Conservation (phyloP, 2,888 invertebrate species). For the Sinopyrophorus schimmeli region DNA sequence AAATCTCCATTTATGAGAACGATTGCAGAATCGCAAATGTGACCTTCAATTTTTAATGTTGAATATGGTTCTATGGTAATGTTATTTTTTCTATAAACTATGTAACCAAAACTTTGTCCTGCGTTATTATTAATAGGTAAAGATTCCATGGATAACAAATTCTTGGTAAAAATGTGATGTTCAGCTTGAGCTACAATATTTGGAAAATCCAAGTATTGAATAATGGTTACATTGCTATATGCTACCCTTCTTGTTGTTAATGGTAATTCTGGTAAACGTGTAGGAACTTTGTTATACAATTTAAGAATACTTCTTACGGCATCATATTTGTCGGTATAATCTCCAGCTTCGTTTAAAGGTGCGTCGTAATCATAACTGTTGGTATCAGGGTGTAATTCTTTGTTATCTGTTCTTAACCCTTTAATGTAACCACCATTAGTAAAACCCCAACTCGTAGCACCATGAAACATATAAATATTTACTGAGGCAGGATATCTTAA, state of each 20-base stretch:
- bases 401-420: conserved; percentile 38
- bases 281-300: conserved; percentile 48
- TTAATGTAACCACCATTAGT: conserved; percentile 50
- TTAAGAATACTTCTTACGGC: conserved; percentile 63
- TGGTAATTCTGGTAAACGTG: conserved; percentile 65
- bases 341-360: conserved; percentile 85
- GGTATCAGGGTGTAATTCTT: conserved; percentile 49
- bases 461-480: conserved; percentile 91
- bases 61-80: conserved; percentile 43
- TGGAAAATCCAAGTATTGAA: conserved; percentile 61
- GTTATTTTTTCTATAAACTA: conserved; percentile 57
- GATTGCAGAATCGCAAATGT: conserved; percentile 59
- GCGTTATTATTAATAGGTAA: conserved; percentile 63
- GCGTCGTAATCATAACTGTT: conserved; percentile 70
- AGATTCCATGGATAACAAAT: conserved; percentile 39
- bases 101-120: conserved; percentile 62
- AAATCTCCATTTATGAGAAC: conserved; percentile 56
- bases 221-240: conserved; percentile 73
- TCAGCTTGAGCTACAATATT: conserved; percentile 40
- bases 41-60: conserved; percentile 50
- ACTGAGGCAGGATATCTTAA: conserved; percentile 61
- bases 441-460: conserved; percentile 87
- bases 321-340: conserved; percentile 83
- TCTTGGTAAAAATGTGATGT: conserved; percentile 23
- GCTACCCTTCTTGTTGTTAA: conserved; percentile 72